phyloP scores from a whole-genome alignment of 2,113 vertebrate species.

The Symphodus melops region DNA sequence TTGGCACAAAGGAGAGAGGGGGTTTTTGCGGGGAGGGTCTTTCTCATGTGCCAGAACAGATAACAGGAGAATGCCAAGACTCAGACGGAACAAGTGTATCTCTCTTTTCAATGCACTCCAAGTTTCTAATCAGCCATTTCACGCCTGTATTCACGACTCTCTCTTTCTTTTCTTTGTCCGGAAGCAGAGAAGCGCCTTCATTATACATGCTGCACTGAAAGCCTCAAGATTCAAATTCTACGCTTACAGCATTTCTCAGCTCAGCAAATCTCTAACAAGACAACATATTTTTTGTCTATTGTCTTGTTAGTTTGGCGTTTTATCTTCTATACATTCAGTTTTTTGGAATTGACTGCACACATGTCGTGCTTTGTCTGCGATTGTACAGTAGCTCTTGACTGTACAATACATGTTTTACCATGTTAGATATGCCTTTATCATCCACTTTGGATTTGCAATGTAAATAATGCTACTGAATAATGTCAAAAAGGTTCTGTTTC shows the following conservation, averaged over 20 bases:
- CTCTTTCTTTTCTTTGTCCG: conserved; percentile 57
- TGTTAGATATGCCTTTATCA: conserved; percentile 15
- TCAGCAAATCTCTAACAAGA: conserved; percentile 52
- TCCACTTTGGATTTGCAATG: neutral
- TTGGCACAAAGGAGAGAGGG: conserved; percentile 19
- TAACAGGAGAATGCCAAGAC: conserved; percentile 52
- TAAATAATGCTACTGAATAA: conserved; percentile 1
- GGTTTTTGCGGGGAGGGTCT: conserved; percentile 26
- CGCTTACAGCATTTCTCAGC: conserved; percentile 48
- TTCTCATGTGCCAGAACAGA: conserved; percentile 52
- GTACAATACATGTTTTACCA: conserved; percentile 9
- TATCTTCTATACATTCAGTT: conserved; percentile 34
- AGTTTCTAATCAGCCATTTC: conserved; percentile 75
- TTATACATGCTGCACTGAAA: conserved; percentile 57
- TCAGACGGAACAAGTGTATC: conserved; percentile 53
- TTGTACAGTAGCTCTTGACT: conserved; percentile 21
- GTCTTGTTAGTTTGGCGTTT: conserved; percentile 33
- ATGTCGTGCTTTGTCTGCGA: conserved; percentile 28
- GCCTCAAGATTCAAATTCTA: conserved; percentile 46
- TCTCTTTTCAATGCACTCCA: conserved; percentile 63
- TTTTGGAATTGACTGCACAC: conserved; percentile 38
- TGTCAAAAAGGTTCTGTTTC: neutral
- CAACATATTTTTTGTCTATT: too few species aligned
- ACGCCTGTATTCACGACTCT: conserved; percentile 59
- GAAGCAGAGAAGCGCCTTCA: conserved; percentile 65